Conservation (phyloP, 1,140 invertebrate species). For the Rhynchophorus ferrugineus region DNA sequence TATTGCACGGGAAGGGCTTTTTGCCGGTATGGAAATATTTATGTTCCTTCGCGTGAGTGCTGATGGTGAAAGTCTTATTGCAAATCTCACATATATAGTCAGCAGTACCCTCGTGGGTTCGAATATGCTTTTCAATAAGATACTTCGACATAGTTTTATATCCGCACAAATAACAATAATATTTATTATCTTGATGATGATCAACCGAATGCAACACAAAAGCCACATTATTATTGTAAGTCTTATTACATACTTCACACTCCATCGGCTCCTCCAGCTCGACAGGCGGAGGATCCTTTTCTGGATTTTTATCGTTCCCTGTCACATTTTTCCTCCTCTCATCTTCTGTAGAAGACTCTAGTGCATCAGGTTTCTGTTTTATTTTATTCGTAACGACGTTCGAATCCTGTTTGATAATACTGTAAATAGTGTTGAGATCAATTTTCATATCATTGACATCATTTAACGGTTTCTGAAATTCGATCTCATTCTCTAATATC, state of each 20-base stretch:
- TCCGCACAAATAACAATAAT: conserved; percentile 39
- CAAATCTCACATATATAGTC: conserved; percentile 50
- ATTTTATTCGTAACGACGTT: too few relatives aligned
- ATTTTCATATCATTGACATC: too few relatives aligned
- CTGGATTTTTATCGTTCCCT: too few relatives aligned
- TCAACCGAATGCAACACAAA: conserved; percentile 31
- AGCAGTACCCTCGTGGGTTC: conserved; percentile 27
- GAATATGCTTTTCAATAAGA: conserved; percentile 37
- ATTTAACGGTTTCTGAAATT: too few relatives aligned
- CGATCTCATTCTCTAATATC: too few relatives aligned
- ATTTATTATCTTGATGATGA: conserved; percentile 34
- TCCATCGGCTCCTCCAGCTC: conserved; percentile 25
- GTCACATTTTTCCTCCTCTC: too few relatives aligned
- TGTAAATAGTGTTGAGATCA: too few relatives aligned
- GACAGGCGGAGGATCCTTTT: conserved; percentile 46
- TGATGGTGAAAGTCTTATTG: conserved; percentile 25
- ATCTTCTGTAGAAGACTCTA: too few relatives aligned
- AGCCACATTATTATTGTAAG: conserved; percentile 28
- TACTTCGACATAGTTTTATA: conserved; percentile 40
- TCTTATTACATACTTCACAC: conserved; percentile 31
- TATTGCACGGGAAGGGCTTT: conserved; percentile 60
- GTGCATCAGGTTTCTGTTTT: too few relatives aligned
- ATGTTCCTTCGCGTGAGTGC: conserved; percentile 39
- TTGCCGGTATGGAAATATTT: conserved; percentile 63
- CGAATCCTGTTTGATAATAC: too few relatives aligned